Percentiles rank a stretch among this genome's conserved stretches.
phyloP scores from a whole-genome alignment of 2,113 vertebrate genomes.

The Malurus elegans region DNA sequence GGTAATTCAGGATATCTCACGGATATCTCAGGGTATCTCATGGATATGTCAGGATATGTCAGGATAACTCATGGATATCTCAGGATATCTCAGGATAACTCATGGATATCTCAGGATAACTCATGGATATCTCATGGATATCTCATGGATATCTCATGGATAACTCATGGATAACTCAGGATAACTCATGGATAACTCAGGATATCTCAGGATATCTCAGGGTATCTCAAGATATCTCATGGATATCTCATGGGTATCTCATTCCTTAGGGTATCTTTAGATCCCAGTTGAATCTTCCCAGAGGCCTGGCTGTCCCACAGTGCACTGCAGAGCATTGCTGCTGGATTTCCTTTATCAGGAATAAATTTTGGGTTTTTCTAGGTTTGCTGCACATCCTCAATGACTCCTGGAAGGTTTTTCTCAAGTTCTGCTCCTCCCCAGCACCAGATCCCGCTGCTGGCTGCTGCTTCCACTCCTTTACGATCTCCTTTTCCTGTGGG shows the following conservation, averaged over 20 bases:
- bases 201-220: background rate
- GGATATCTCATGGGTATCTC: background rate
- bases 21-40: too few species aligned
- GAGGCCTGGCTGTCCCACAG: background rate
- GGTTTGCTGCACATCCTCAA: background rate
- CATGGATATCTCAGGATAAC: too few species aligned
- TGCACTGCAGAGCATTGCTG: background rate
- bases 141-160: too few species aligned
- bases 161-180: too few species aligned
- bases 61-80: too few species aligned
- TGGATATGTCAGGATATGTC: too few species aligned
- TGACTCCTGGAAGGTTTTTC: background rate
- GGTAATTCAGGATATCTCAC: too few species aligned
- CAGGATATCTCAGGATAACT: too few species aligned
- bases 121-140: too few species aligned
- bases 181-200: too few species aligned
- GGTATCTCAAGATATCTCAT: background rate
- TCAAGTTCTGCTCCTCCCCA: background rate
- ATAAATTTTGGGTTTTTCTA: fast-evolving
- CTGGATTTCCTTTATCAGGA: background rate
- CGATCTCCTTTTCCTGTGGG: background rate
- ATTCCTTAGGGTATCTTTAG: background rate
- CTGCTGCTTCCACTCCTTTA: background rate
- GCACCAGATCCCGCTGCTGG: background rate
- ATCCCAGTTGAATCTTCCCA: background rate